Evolutionary conservation across 2,888 invertebrate genomes (phyloP).

Genomic region (Orgyia antiqua): DNA sequence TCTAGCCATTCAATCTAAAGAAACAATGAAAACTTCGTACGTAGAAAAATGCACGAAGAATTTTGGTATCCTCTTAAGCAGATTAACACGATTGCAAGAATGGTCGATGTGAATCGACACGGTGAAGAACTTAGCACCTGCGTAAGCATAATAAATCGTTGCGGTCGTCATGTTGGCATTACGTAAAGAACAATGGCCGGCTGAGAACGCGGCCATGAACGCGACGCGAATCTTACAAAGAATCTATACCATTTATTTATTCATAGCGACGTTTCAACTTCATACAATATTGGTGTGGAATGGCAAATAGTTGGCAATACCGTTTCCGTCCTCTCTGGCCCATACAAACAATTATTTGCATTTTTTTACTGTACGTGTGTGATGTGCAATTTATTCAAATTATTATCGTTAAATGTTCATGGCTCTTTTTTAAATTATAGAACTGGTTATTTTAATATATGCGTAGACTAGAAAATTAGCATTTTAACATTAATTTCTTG

Average conservation of each 20-base stretch:
- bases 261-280: constrained; percentile 54
- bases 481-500: not conserved
- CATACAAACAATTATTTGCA: constrained; percentile 56
- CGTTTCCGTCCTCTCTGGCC: constrained; percentile 52
- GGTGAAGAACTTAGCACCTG: constrained; percentile 48
- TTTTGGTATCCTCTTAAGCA: too few species aligned
- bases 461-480: constrained; percentile 2
- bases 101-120: constrained; percentile 58
- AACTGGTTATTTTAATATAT: constrained; percentile 3
- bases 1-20: too few species aligned
- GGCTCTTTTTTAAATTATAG: constrained; percentile 4
- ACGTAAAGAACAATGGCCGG: constrained; percentile 71
- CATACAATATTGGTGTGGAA: constrained; percentile 57
- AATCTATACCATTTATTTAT: constrained; percentile 49
- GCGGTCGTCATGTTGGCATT: constrained; percentile 46
- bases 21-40: too few species aligned
- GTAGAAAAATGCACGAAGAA: too few species aligned
- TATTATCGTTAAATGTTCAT: constrained; percentile 11
- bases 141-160: constrained; percentile 49
- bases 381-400: constrained; percentile 30
- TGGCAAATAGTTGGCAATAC: constrained; percentile 57
- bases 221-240: constrained; percentile 47
- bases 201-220: constrained; percentile 66
- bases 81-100: constrained; percentile 45
- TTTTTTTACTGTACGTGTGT: constrained; percentile 44